Evolutionary conservation across 2,888 invertebrate species (phyloP).

Genomic region (Ptycholaimellus sp.): DNA sequence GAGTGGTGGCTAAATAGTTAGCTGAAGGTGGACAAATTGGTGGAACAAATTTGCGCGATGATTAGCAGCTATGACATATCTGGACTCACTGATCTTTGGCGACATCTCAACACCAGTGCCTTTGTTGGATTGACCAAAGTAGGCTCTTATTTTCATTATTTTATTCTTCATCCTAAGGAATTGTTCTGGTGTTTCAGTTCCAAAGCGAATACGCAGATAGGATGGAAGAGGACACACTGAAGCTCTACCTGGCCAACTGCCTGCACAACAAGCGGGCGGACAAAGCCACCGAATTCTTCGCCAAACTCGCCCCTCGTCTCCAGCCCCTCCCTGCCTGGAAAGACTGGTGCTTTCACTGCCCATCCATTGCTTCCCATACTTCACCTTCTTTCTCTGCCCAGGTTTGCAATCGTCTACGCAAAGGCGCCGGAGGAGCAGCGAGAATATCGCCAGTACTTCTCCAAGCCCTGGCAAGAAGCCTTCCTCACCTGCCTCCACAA

Average conservation of each 20-base stretch:
- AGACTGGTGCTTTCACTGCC: too few species aligned
- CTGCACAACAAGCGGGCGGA: slow-evolving; percentile 54
- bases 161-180: too few species aligned
- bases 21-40: slow-evolving; percentile 15
- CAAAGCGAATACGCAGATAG: slow-evolving; percentile 30
- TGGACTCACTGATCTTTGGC: slow-evolving; percentile 12
- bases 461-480: slow-evolving; percentile 81
- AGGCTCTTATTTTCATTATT: too few species aligned
- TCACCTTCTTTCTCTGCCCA: too few species aligned
- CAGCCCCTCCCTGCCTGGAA: too few species aligned
- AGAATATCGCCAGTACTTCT: slow-evolving; percentile 63
- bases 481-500: slow-evolving; percentile 68
- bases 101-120: slow-evolving; percentile 12
- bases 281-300: slow-evolving; percentile 15
- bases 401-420: too few species aligned
- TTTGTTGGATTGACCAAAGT: too few species aligned
- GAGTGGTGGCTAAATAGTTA: too few species aligned
- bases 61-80: slow-evolving; percentile 15
- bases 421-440: too few species aligned
- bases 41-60: slow-evolving; percentile 14
- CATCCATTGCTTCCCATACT: too few species aligned
- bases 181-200: too few species aligned
- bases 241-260: slow-evolving; percentile 68
- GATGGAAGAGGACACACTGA: slow-evolving; percentile 57
- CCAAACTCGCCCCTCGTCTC: too few species aligned